Percentiles rank a stretch among this genome's conserved stretches.
Evolutionary conservation across 2,113 vertebrate species (phyloP).

Genomic region (Hemiprocne comata): DNA sequence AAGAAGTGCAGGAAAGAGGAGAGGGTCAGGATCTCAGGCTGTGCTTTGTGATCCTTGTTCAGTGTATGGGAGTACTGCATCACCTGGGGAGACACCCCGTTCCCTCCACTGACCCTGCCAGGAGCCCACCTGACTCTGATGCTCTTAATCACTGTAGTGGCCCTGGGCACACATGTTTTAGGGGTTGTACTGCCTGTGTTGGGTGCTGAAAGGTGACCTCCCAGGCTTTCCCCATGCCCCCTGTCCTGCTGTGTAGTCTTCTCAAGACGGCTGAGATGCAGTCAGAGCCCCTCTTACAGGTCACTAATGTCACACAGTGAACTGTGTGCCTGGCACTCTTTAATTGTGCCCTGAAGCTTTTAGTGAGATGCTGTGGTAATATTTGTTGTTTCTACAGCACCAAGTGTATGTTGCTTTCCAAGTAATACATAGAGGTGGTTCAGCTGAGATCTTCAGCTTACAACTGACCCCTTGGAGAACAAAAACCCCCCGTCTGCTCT

Average conservation of each 20-base stretch:
- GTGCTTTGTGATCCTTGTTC: neutral
- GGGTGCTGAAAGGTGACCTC: neutral
- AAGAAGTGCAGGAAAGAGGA: neutral
- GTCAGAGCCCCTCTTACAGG: neutral
- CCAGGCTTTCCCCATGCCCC: neutral
- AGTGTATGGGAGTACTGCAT: neutral
- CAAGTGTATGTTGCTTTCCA: neutral
- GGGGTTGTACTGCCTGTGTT: neutral
- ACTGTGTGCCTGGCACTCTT: neutral
- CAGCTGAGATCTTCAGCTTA: neutral
- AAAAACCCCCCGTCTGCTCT: neutral
- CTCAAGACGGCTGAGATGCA: accelerated
- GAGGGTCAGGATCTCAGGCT: neutral
- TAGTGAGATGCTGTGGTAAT: neutral
- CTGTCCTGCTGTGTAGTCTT: neutral
- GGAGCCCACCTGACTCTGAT: neutral
- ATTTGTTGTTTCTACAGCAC: neutral
- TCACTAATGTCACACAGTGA: neutral
- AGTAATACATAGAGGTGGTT: neutral
- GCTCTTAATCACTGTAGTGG: neutral
- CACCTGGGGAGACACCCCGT: neutral
- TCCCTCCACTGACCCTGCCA: neutral
- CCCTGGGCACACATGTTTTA: neutral
- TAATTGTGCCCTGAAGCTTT: neutral
- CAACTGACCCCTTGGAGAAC: neutral